Percentiles rank a stretch among this genome's conserved stretches.
phyloP scores from a whole-genome alignment of 2,888 invertebrate species.

The Tinea trinotella region DNA sequence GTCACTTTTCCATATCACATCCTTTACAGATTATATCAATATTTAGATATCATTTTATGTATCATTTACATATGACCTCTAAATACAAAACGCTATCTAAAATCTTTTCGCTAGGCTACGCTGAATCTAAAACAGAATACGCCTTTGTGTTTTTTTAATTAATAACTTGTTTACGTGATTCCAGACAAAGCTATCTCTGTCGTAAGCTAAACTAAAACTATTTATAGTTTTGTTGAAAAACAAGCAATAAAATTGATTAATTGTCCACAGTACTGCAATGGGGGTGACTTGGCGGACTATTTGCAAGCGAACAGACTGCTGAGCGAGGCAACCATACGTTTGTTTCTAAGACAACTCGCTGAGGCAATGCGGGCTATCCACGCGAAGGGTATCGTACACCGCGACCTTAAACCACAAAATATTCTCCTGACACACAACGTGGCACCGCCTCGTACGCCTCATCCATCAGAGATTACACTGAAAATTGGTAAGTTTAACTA shows the following conservation, averaged over 20 bases:
- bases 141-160: neutral
- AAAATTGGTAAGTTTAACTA: constrained; percentile 93
- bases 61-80: neutral
- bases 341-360: constrained; percentile 96
- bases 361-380: constrained; percentile 98
- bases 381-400: constrained; percentile 97
- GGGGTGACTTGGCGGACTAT: constrained; percentile 98
- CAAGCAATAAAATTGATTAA: constrained; percentile 21
- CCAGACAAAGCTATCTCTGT: neutral
- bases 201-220: no score
- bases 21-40: neutral
- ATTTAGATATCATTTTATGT: neutral
- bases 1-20: neutral
- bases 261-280: constrained; percentile 93
- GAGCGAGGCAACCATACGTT: constrained; percentile 96
- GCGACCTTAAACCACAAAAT: constrained; percentile 99
- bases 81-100: constrained; percentile 8
- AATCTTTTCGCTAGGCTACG: constrained; percentile 17
- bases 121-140: neutral
- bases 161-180: neutral
- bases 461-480: constrained; percentile 87
- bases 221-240: neutral
- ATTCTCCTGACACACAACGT: constrained; percentile 92
- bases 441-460: constrained; percentile 74
- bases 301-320: constrained; percentile 93